Evolutionary conservation across 1,140 invertebrate species (phyloP), one percentile per base, ranked within the genome.

Genomic region (Artemia franciscana): DNA sequence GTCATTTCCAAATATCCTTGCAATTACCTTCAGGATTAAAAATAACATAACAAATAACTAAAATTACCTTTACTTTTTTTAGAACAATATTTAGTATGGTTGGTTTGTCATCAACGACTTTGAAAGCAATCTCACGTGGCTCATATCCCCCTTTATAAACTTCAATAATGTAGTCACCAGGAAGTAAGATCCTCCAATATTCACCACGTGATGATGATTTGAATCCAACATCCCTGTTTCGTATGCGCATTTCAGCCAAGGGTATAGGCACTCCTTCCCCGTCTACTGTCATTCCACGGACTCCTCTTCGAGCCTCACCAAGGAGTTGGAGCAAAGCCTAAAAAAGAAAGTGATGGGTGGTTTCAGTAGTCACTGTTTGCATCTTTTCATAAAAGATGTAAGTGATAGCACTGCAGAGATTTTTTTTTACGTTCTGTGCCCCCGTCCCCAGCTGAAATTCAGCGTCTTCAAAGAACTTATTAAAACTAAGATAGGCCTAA

Each of bases 191-290:
- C 64, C 88, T 79, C 88, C 88, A 92, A 74, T 89, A 93, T 75
- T 93, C 89, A n/a, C 90, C 90, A 67, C 89, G 85, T 72, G 88
- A 86, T 1, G 88, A 91, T 4, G 85, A 88, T 69, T 85, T 84
- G 72, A 91, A 92, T 18, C 84, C 84, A 62, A 92, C 86, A 69
- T 91, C 86, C 27, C 88, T 79, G 0, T 83, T 81, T 73, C 88
- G 88, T 3, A 94, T 80, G 70, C 86, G 87, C 39, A 96, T 72
- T 1, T 82, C 80, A 21, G 86, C 89, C 60, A 84, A 84, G 67
- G 88, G 84, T 25, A 96, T 79, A 0, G 88, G 85, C 71, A 84
- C 82, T 5, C 84, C 85, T 67, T 81, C 25, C 9, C 66, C 63
- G 69, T 79, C 73, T 3, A 66, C 65, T 5, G 80, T 69, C 30